Conservation (phyloP, 2,113 vertebrate genomes). For the Capra hircus region DNA sequence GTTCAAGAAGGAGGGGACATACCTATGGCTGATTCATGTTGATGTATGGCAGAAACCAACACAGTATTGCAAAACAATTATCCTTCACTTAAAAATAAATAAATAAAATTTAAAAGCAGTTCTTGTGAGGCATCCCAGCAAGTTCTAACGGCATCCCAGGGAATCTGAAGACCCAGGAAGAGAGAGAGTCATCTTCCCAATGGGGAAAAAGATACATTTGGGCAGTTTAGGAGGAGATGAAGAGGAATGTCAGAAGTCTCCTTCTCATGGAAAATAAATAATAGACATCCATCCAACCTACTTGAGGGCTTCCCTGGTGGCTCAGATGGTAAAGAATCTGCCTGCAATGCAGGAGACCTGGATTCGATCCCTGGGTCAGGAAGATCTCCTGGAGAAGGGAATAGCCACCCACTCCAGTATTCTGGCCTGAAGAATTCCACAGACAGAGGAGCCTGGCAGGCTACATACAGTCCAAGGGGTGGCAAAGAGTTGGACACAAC, state of each 20-base stretch:
- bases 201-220: not conserved
- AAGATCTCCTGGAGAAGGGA: not conserved
- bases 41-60: not conserved
- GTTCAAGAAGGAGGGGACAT: not conserved
- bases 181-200: not conserved
- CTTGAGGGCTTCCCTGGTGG: not conserved
- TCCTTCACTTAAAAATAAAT: not conserved
- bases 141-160: not conserved
- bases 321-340: not conserved
- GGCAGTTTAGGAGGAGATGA: not conserved
- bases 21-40: not conserved
- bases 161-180: not conserved
- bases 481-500: rapidly evolving
- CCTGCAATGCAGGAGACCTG: not conserved
- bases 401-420: not conserved
- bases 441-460: not conserved
- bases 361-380: not conserved
- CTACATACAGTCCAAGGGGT: not conserved
- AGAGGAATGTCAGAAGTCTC: not conserved
- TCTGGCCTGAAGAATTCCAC: not conserved
- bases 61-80: not conserved
- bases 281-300: not conserved
- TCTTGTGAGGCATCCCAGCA: not conserved
- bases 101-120: not conserved
- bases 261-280: not conserved